A percentile compares a stretch with the other conserved stretches of the same genome.
Evolutionary conservation across 2,113 vertebrate species (phyloP).

Genomic region (Antennarius striatus): DNA sequence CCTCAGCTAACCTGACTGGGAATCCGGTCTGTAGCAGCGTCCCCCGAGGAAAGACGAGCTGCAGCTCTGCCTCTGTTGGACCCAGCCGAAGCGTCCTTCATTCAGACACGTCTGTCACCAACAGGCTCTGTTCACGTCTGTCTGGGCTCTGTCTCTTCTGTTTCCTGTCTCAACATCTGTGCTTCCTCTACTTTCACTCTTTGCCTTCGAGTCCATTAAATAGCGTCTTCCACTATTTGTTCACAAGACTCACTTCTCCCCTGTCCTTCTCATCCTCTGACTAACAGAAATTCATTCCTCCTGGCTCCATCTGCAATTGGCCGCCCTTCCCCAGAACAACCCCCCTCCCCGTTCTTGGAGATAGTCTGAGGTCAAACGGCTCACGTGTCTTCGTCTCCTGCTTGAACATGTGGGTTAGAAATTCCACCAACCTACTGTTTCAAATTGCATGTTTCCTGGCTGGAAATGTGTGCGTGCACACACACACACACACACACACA

Average conservation of each 20-base stretch:
- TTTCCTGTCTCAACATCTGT: background rate
- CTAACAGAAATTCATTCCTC: conserved; percentile 26
- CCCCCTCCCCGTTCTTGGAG: conserved; percentile 39
- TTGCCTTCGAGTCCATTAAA: background rate
- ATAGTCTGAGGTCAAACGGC: conserved; percentile 72
- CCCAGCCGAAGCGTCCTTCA: background rate
- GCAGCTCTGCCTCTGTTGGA: background rate
- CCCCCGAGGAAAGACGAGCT: background rate
- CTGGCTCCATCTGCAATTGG: conserved; percentile 39
- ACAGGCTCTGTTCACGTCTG: background rate
- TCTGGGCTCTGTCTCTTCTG: background rate
- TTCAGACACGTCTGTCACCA: conserved; percentile 21
- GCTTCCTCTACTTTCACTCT: background rate
- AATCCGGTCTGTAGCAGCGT: conserved; percentile 1
- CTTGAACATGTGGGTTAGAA: conserved; percentile 71
- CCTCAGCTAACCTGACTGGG: background rate
- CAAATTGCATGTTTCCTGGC: conserved; percentile 77
- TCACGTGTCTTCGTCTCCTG: conserved; percentile 71
- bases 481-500: background rate
- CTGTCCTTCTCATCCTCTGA: conserved; percentile 13
- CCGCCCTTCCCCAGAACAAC: background rate
- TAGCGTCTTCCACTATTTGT: conserved; percentile 12
- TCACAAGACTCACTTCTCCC: background rate
- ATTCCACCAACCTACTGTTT: conserved; percentile 75
- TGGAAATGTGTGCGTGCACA: conserved; percentile 25